Evolutionary conservation across 2,888 invertebrate species (phyloP).

Genomic region (Lordiphosa fenestrarum): DNA sequence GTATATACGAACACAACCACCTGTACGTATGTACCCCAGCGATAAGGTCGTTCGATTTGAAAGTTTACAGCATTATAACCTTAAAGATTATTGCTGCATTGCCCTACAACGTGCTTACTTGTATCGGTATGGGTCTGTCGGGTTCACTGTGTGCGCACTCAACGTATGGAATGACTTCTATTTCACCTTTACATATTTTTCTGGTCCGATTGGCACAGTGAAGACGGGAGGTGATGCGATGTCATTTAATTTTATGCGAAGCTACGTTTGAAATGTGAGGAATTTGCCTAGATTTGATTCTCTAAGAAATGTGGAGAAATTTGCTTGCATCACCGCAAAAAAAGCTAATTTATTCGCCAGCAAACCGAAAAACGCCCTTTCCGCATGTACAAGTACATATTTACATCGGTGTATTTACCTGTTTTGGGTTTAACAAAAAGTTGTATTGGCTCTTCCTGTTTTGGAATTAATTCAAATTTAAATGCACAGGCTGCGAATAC

Average conservation of each 20-base stretch:
- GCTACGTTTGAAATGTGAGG: constrained; percentile 16
- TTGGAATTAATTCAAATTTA: constrained; percentile 54
- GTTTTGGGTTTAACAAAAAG: constrained; percentile 17
- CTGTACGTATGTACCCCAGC: constrained; percentile 1
- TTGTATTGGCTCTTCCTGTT: constrained; percentile 52
- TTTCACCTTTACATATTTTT: constrained; percentile 68
- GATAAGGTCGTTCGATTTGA: constrained; percentile 32
- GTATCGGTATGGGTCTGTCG: constrained; percentile 13
- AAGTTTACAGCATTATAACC: constrained; percentile 28
- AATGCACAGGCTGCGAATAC: constrained; percentile 60
- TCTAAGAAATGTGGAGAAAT: constrained; percentile 37
- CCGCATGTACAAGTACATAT: neutral
- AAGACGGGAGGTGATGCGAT: constrained; percentile 19
- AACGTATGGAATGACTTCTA: constrained; percentile 63
- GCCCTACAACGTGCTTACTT: constrained; percentile 44
- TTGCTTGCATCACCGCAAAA: constrained; percentile 52
- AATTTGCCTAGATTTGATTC: constrained; percentile 11
- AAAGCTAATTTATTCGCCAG: constrained; percentile 2
- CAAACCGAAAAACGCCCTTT: neutral
- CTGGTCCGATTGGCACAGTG: constrained; percentile 28
- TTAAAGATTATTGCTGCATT: constrained; percentile 52
- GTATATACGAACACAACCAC: neutral
- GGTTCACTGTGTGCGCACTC: constrained; percentile 20
- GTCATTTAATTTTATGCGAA: constrained; percentile 20
- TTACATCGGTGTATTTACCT: constrained; percentile 43